Evolutionary conservation across 2,888 invertebrate species (phyloP).

Genomic region (Myathropa florea): DNA sequence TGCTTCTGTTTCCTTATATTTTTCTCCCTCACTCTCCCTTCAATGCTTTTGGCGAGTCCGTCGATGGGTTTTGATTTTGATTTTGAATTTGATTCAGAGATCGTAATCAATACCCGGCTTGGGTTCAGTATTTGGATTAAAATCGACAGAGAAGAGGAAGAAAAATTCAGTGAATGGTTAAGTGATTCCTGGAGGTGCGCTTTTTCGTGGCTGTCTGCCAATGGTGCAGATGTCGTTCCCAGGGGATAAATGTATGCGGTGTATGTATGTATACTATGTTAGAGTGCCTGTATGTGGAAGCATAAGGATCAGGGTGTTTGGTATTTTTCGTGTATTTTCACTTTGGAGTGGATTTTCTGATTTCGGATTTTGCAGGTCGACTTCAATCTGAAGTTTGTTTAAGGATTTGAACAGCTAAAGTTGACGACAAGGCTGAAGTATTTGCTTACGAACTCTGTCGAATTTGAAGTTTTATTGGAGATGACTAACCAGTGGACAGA

Average conservation of each 20-base stretch:
- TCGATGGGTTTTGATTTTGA: constrained; percentile 33
- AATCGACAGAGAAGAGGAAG: constrained; percentile 30
- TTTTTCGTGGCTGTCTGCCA: constrained; percentile 63
- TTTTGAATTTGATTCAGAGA: constrained; percentile 35
- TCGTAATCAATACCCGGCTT: constrained; percentile 64
- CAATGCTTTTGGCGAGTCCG: constrained; percentile 20
- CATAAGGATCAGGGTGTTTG: constrained; percentile 33
- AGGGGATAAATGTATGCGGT: constrained; percentile 60
- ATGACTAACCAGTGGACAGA: no score
- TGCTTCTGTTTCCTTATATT: constrained; percentile 19
- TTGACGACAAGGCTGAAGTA: constrained; percentile 26
- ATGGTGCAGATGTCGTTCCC: constrained; percentile 68
- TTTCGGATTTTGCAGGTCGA: constrained; percentile 56
- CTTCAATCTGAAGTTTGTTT: constrained; percentile 42
- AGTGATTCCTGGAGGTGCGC: constrained; percentile 67
- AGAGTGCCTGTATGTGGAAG: constrained; percentile 19
- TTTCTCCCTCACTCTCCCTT: neutral
- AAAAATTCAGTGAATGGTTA: constrained; percentile 45
- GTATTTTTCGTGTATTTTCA: constrained; percentile 59
- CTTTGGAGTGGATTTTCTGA: constrained; percentile 58
- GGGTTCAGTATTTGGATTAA: constrained; percentile 23
- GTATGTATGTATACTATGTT: constrained; percentile 34
- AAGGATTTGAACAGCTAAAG: constrained; percentile 17
- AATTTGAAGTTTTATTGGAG: constrained; percentile 46
- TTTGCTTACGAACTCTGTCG: constrained; percentile 46